phyloP scores from a whole-genome alignment of 1,140 invertebrate species.

The Drosophila auraria region DNA sequence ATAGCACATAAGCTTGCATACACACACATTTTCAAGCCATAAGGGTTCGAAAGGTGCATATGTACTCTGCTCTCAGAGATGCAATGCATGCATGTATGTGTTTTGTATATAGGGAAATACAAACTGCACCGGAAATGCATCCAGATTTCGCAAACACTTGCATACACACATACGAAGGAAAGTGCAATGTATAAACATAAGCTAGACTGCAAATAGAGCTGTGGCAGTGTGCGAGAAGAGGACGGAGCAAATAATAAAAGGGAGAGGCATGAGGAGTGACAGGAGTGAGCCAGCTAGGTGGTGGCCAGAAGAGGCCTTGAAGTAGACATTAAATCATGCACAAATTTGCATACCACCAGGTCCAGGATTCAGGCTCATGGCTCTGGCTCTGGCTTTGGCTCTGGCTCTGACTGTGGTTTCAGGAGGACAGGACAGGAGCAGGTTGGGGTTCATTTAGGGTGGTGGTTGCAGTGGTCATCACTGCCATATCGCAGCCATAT shows the following conservation, averaged over 20 bases:
- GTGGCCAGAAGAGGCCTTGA: slow-evolving; percentile 35
- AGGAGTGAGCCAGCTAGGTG: neutral
- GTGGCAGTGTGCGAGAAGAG: slow-evolving; percentile 3
- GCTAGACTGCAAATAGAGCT: slow-evolving; percentile 58
- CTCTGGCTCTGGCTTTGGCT: no score
- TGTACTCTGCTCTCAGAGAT: slow-evolving; percentile 2
- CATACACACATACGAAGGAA: slow-evolving; percentile 13
- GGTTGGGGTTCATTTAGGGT: slow-evolving; percentile 18
- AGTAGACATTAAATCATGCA: slow-evolving; percentile 70
- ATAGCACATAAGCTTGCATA: slow-evolving; percentile 6
- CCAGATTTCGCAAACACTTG: slow-evolving; percentile 19
- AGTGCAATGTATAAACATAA: slow-evolving; percentile 51
- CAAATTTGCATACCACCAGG: slow-evolving; percentile 55
- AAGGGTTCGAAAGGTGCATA: slow-evolving; percentile 14
- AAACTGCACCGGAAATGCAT: slow-evolving; percentile 69
- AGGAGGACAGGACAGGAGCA: neutral
- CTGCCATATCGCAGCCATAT: slow-evolving; percentile 31
- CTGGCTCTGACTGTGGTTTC: slow-evolving; percentile 28
- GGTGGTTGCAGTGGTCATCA: slow-evolving; percentile 50
- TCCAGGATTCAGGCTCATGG: slow-evolving; percentile 17
- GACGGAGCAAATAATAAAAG: neutral
- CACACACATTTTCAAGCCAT: neutral
- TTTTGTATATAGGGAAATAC: slow-evolving; percentile 23
- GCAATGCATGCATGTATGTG: neutral
- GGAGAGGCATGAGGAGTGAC: neutral